phyloP scores from a whole-genome alignment of 1,140 invertebrate genomes.

The Druon quercuslanigerum region DNA sequence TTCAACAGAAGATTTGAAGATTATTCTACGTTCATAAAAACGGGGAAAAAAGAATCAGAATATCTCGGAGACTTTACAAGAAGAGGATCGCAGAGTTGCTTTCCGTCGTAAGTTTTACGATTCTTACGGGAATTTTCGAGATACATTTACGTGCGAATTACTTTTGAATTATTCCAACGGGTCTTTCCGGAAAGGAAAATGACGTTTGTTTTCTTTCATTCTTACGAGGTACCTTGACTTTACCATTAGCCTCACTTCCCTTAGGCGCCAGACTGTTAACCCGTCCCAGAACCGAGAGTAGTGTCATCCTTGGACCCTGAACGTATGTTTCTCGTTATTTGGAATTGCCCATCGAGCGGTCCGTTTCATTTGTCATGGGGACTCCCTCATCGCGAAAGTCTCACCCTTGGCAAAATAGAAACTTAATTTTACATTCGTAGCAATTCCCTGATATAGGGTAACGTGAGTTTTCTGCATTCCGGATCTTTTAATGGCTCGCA shows the following conservation, averaged over 20 bases:
- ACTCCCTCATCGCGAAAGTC: not conserved
- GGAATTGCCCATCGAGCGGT: not conserved
- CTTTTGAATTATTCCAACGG: not conserved
- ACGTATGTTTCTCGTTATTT: not conserved
- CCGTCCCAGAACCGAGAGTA: too few relatives aligned
- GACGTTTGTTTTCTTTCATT: not conserved
- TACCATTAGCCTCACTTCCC: too few relatives aligned
- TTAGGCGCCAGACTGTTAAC: too few relatives aligned
- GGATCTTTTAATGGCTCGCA: slow-evolving; percentile 15
- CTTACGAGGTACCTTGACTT: not conserved
- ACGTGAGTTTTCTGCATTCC: not conserved
- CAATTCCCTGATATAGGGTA: slow-evolving; percentile 12
- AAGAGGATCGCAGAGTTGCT: not conserved
- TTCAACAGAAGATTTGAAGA: not conserved
- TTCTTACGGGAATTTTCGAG: slow-evolving; percentile 2
- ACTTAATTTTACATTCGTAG: slow-evolving; percentile 23
- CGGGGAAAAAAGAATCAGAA: not conserved
- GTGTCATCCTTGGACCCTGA: too few relatives aligned
- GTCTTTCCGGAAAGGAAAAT: not conserved
- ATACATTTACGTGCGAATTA: slow-evolving; percentile 1
- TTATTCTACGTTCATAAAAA: slow-evolving; percentile 14
- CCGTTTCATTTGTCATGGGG: not conserved
- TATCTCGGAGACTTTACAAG: not conserved
- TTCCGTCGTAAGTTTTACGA: not conserved
- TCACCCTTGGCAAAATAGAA: slow-evolving; percentile 21